Conservation (phyloP, 2,888 invertebrate genomes). For the Rosalia funebris region DNA sequence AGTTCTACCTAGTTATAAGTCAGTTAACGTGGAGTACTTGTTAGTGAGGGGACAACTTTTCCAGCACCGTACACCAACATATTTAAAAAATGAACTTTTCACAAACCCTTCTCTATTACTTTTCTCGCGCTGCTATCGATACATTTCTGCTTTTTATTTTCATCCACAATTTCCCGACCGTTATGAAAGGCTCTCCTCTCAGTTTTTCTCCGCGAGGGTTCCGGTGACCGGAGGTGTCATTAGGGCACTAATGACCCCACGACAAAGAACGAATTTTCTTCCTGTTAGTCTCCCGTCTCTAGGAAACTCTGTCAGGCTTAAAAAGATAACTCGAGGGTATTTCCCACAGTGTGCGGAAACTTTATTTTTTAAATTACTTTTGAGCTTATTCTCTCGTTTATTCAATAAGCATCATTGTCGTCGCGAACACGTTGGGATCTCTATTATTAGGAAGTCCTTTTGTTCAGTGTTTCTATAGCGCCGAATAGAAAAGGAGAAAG, state of each 20-base stretch:
- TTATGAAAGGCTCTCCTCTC: not conserved
- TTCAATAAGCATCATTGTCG: not conserved
- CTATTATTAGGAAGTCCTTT: too few species aligned
- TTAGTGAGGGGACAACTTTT: too few species aligned
- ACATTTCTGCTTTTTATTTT: not conserved
- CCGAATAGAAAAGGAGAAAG: too few species aligned
- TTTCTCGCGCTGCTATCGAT: too few species aligned
- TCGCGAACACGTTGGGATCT: too few species aligned
- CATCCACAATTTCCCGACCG: not conserved
- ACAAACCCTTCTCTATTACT: too few species aligned
- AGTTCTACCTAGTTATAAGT: too few species aligned
- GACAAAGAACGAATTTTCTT: slow-evolving; percentile 35
- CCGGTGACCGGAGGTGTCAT: slow-evolving; percentile 44
- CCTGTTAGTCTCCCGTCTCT: slow-evolving; percentile 21
- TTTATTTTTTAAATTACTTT: not conserved
- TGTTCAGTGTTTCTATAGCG: too few species aligned
- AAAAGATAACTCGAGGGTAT: slow-evolving; percentile 10
- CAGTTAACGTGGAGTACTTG: too few species aligned
- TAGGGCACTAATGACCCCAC: slow-evolving; percentile 44
- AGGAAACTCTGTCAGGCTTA: slow-evolving; percentile 8
- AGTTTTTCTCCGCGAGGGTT: not conserved
- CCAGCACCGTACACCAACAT: too few species aligned
- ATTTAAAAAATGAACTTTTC: too few species aligned
- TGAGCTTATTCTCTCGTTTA: not conserved
- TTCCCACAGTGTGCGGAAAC: not conserved